Base-by-base conservation (phyloP, 2,113 vertebrate genomes). In the Macrotus californicus region DNA sequence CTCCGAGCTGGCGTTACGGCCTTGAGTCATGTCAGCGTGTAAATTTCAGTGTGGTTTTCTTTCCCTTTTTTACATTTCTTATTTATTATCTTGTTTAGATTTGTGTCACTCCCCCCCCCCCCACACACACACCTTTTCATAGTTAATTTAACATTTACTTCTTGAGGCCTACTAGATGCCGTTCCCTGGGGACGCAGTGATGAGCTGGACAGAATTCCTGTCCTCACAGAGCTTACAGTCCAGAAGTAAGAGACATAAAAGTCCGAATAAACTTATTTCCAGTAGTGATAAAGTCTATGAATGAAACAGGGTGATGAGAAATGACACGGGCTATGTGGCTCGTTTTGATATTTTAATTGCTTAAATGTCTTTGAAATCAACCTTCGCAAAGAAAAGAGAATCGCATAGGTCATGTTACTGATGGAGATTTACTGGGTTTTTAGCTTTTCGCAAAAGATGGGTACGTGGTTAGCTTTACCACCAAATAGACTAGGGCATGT, bases 151-250 rank as follows among this genome's bases (percentile, higher is more conserved):
- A 31, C 67, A 81, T 50, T 31, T 75, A 50, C 43, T 84, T 76
- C 26, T 81, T 54, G 70, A 91, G 95, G 91, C 93, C 96, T 88
- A 54, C 72, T 52, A 24, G 29, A 46, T 88, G 67, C 79, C 52
- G 14, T 56, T 93, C 69, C 26, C 39, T 46, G 88, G 69, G 59
- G 66, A 69, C 43, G n/a, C 39, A 13, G 22, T 67, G 76, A 8
- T 26, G 43, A 88, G 41, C 66, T 64, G 54, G 46, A 85, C 41
- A 54, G 84, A 82, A 90, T 92, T 95, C 77, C 67, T 96, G 96
- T 50, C 96, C 82, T 89, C 94, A 21, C 29, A n/a, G 64, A 88
- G 14, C 82, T 97, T 96, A 9, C 72, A 15, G 94, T 95, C 81
- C 79, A 54, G 52, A 91, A 94, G 69, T 81, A 73, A 75, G 31